Evolutionary conservation across 2,888 invertebrate species (phyloP).

Genomic region (Meteorus cinctellus): DNA sequence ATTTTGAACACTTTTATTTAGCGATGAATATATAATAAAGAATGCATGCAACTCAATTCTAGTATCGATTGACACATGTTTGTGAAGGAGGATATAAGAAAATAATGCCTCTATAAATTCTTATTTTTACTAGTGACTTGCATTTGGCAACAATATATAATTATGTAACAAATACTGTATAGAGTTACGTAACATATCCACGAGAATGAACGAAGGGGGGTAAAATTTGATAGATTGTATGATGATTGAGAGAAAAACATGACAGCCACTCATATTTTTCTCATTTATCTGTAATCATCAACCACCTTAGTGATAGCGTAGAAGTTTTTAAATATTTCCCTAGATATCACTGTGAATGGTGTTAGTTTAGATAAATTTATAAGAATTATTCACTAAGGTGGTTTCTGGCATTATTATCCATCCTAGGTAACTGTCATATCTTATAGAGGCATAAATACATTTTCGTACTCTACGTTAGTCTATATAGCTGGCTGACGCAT

Average conservation of each 20-base stretch:
- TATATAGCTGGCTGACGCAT: slow-evolving; percentile 61
- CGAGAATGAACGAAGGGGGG: not conserved
- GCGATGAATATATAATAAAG: not conserved
- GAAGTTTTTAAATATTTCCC: not conserved
- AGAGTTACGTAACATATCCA: not conserved
- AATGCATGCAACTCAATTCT: not conserved
- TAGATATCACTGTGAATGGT: not conserved
- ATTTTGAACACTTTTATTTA: not conserved
- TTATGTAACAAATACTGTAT: not conserved
- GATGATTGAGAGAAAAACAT: slow-evolving; percentile 38
- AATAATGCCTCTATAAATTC: not conserved
- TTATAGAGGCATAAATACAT: slow-evolving; percentile 57
- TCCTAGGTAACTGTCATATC: slow-evolving; percentile 53
- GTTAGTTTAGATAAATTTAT: not conserved
- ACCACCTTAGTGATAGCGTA: slow-evolving; percentile 58
- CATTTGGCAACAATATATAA: not conserved
- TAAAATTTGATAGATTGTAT: not conserved
- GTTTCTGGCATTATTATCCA: slow-evolving; percentile 51
- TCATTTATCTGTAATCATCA: slow-evolving; percentile 9
- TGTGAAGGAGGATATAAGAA: not conserved
- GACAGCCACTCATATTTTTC: not conserved
- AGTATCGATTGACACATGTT: not conserved
- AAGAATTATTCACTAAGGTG: slow-evolving; percentile 56
- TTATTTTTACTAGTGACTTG: slow-evolving; percentile 19
- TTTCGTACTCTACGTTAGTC: slow-evolving; percentile 56